These are phyloP conservation scores for Zosterops japonicus DNA, from an alignment of 2,113 vertebrate species.

Conservation along the genomic window DNA sequence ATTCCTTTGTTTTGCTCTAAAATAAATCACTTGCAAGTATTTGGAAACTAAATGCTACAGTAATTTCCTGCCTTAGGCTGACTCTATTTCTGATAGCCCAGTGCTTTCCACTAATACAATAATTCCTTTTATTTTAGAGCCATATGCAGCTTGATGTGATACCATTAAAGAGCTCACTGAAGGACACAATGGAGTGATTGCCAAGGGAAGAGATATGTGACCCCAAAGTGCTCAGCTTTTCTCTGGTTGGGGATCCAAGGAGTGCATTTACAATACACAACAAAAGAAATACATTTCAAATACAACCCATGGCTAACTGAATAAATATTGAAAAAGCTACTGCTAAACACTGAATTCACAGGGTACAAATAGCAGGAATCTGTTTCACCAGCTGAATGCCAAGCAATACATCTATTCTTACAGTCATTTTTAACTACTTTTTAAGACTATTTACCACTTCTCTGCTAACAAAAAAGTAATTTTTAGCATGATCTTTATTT, in stretches of 20 bases:
- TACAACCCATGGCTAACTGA: neutral
- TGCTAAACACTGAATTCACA: neutral
- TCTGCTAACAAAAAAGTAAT: neutral
- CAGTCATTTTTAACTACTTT: neutral
- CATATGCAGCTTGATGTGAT: neutral
- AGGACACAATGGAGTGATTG: neutral
- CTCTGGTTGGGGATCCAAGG: neutral
- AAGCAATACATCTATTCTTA: neutral
- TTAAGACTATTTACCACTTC: neutral
- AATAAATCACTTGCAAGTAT: neutral
- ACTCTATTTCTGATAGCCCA: neutral
- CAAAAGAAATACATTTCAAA: neutral
- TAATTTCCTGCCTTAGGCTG: neutral
- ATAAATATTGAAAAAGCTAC: neutral
- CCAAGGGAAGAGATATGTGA: neutral
- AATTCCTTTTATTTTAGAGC: neutral
- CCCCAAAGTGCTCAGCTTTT: neutral
- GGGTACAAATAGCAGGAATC: neutral
- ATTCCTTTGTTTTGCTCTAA: neutral
- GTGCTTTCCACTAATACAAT: neutral
- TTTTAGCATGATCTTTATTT: neutral
- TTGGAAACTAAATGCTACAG: neutral
- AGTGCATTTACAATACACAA: neutral
- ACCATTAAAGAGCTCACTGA: neutral
- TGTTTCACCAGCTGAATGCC: neutral